Conservation (phyloP, 2,888 invertebrate species). For the Hylaea fasciaria region DNA sequence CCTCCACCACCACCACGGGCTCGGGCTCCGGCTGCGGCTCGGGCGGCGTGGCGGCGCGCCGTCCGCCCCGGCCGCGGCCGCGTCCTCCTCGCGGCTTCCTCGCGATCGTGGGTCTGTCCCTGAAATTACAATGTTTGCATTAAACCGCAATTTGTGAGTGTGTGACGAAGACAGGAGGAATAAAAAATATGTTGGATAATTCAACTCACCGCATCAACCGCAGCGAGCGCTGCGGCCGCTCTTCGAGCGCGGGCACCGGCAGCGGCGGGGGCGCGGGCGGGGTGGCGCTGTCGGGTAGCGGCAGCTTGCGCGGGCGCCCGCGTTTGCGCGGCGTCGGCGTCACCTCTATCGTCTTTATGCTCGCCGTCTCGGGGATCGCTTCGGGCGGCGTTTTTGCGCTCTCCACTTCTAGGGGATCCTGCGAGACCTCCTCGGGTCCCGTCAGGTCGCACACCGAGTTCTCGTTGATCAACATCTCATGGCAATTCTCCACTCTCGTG, state of each 20-base stretch:
- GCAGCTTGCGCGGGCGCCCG: conserved; percentile 77
- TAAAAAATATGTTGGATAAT: background rate
- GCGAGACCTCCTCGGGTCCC: conserved; percentile 69
- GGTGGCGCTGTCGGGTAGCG: conserved; percentile 59
- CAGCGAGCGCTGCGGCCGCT: conserved; percentile 77
- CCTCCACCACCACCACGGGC: conserved; percentile 41
- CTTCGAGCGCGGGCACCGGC: conserved; percentile 75
- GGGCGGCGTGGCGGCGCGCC: conserved; percentile 47
- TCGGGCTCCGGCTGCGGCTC: conserved; percentile 28
- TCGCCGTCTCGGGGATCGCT: conserved; percentile 43
- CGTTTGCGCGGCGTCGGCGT: conserved; percentile 80
- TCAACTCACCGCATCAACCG: conserved; percentile 71
- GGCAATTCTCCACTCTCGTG: conserved; percentile 62
- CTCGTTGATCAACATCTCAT: conserved; percentile 77
- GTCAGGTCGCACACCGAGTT: conserved; percentile 75
- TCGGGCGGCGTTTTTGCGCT: conserved; percentile 52
- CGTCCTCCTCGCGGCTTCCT: conserved; percentile 69
- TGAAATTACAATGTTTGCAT: conserved; percentile 42
- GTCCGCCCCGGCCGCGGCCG: conserved; percentile 70
- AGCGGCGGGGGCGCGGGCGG: conserved; percentile 57
- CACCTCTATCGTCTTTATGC: conserved; percentile 54
- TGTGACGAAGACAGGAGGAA: no score
- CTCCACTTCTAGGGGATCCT: conserved; percentile 77
- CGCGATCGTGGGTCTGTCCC: conserved; percentile 73
- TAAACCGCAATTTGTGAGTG: no score